phyloP scores from a whole-genome alignment of 2,888 invertebrate genomes.

The Drosophila rellima region DNA sequence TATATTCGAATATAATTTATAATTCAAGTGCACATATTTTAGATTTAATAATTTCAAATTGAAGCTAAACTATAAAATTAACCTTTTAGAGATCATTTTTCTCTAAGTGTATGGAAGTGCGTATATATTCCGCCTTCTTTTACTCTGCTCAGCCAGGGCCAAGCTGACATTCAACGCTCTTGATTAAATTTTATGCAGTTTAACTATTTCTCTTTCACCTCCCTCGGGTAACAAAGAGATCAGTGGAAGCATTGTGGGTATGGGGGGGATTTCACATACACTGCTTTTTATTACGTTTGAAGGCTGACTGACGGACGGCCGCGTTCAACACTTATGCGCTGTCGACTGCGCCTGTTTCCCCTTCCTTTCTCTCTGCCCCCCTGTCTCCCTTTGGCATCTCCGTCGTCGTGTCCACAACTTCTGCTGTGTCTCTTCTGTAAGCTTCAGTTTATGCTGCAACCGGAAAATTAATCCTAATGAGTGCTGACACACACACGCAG shows the following conservation, averaged over 20 bases:
- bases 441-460: slow-evolving; percentile 78
- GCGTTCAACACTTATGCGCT: slow-evolving; percentile 66
- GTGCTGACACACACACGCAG: slow-evolving; percentile 70
- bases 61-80: neutral
- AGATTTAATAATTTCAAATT: neutral
- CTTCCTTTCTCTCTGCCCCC: neutral
- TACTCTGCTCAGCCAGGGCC: slow-evolving; percentile 64
- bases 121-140: slow-evolving; percentile 10
- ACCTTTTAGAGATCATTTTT: neutral
- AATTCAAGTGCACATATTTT: neutral
- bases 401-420: slow-evolving; percentile 10
- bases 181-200: slow-evolving; percentile 82
- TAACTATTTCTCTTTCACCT: slow-evolving; percentile 71
- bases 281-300: slow-evolving; percentile 70
- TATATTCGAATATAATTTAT: neutral
- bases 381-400: slow-evolving; percentile 5
- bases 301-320: slow-evolving; percentile 48
- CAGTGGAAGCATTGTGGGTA: neutral
- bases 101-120: slow-evolving; percentile 12
- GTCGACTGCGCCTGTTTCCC: slow-evolving; percentile 35
- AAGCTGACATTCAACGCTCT: slow-evolving; percentile 79
- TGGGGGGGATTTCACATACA: slow-evolving; percentile 33
- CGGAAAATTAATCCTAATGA: slow-evolving; percentile 83
- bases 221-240: slow-evolving; percentile 33
- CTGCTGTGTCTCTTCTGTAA: slow-evolving; percentile 57